Conservation (phyloP, 2,113 vertebrate genomes). For the Poeciliopsis retropinna region DNA sequence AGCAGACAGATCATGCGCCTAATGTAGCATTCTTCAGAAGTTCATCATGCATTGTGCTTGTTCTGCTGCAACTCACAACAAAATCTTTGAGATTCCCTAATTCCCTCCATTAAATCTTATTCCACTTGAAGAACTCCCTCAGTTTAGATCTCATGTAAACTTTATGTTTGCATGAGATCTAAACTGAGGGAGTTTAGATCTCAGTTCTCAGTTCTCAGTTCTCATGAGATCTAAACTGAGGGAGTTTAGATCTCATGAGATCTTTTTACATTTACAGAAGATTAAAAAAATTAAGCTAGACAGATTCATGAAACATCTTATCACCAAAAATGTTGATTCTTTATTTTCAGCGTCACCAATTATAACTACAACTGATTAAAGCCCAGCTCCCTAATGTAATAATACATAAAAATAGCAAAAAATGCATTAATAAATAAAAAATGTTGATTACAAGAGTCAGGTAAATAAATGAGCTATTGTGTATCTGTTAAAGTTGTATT, state of each 20-base stretch:
- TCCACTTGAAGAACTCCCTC: too few relatives aligned
- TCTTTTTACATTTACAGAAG: too few relatives aligned
- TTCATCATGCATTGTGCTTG: not conserved
- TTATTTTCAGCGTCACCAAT: not conserved
- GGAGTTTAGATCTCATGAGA: too few relatives aligned
- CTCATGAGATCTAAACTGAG: too few relatives aligned
- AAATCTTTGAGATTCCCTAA: not conserved
- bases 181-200: too few relatives aligned
- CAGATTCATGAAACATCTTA: too few relatives aligned
- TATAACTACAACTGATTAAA: not conserved
- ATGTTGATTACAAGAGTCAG: not conserved
- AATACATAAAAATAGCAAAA: not conserved
- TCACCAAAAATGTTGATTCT: not conserved
- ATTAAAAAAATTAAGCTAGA: too few relatives aligned
- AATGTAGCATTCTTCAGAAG: not conserved
- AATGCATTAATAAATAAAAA: not conserved
- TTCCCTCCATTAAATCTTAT: not conserved
- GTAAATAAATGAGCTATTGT: not conserved
- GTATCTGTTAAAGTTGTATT: not conserved
- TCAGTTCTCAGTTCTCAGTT: too few relatives aligned
- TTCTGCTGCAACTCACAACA: not conserved
- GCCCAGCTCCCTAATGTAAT: too few relatives aligned
- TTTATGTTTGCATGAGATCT: too few relatives aligned
- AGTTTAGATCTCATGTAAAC: too few relatives aligned
- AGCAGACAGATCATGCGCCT: not conserved